A percentile compares a stretch with the other conserved stretches of the same genome.
phyloP scores from a whole-genome alignment of 2,113 vertebrate species.

The Calyptommatus sinebrachiatus region DNA sequence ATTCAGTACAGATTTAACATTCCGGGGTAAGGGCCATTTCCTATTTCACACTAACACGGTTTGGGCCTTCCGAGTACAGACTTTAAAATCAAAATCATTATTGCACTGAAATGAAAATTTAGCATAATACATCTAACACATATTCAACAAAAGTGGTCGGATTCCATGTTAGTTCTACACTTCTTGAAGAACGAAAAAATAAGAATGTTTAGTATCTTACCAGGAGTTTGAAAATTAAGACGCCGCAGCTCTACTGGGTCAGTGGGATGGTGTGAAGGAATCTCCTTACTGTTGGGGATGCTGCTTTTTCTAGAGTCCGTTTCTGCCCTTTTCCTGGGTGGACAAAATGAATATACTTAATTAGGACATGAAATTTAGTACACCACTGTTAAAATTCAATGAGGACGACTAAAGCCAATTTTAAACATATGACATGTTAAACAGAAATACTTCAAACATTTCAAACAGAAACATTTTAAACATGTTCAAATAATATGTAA shows the following conservation, averaged over 20 bases:
- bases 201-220: constrained; percentile 69
- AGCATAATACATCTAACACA: neutral
- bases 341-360: constrained; percentile 20
- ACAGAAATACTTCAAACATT: neutral
- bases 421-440: neutral
- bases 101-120: neutral
- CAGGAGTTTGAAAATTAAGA: constrained; percentile 98
- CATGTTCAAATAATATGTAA: neutral
- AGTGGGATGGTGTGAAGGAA: constrained; percentile 92
- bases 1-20: no score
- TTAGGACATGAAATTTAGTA: constrained; percentile 8
- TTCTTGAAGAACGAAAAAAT: neutral
- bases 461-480: neutral
- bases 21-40: no score
- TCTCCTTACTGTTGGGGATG: constrained; percentile 93
- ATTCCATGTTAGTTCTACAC: neutral
- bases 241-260: constrained; percentile 95
- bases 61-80: no score
- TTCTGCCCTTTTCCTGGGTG: constrained; percentile 91
- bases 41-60: no score
- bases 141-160: neutral
- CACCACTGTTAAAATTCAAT: neutral
- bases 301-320: constrained; percentile 96
- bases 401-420: neutral
- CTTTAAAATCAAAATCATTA: neutral